Evolutionary conservation across 2,797 vertebrate species (phyloP), one percentile per base, ranked within the genome.

Genomic region (Tenualosa ilisha): DNA sequence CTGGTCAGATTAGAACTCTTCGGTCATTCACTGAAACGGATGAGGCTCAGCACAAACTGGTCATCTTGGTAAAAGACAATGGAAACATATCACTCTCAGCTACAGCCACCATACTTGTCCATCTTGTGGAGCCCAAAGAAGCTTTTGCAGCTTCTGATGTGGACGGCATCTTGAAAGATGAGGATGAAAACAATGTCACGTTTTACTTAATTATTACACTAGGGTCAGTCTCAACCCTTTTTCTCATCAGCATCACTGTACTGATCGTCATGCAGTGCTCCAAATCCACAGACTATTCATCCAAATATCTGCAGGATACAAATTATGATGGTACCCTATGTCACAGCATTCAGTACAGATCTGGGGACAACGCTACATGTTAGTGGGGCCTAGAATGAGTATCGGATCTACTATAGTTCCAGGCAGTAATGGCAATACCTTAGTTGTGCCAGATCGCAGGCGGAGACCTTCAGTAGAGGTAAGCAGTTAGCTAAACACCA

Each of bases 31-130:
- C 90, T 85, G 92, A 93, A 86, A 89, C 90, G 83, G 92, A 93
- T 79, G 91, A 91, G 31, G 89, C 86, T 82, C 85, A 89, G 15
- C 90, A 92, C 81, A 93, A 91, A 87, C 90, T 93, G 86, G 11
- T 92, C 83, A 90, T 93, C 85, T 84, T 92, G 84, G 92, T 93
- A 17, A 91, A 89, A 89, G 92, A 93, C 82, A 92, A 91, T 85
- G 92, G 92, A 8, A 91, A 91, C 82, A 49, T 89, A 63, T 91
- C 90, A 2, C 89, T 91, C 46, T 87, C 91, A 88, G 89, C 89
- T 86, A 91, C 87, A 87, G 86, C 65, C 3, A 88, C 87, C 68
- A 82, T 91, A 11, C 83, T 86, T 49, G 84, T 91, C 31, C 90
- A 90, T 86, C 51, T 89, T 9, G 89, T 91, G 68, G 91, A 92